These are phyloP conservation scores for Podarcis lilfordi DNA, from an alignment of 2,797 vertebrate species.

Conservation along the genomic window DNA sequence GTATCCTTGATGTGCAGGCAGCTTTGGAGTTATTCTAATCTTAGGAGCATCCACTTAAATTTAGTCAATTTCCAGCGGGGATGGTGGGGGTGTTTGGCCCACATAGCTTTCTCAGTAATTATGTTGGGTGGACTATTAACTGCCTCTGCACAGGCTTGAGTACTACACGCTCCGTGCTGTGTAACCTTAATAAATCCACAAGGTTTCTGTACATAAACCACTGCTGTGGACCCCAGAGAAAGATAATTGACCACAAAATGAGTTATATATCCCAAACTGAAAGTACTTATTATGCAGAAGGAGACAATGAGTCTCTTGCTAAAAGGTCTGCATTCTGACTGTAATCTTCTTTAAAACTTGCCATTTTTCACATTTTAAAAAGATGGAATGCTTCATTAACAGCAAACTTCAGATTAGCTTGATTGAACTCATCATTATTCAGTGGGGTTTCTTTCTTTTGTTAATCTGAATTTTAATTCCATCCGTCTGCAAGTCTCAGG, in stretches of 20 bases:
- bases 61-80: conserved; percentile 54
- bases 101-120: conserved; percentile 53
- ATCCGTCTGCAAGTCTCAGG: background rate
- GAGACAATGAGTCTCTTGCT: conserved; percentile 54
- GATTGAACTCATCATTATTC: background rate
- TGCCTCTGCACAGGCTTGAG: conserved; percentile 38
- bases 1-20: conserved; percentile 32
- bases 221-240: conserved; percentile 33
- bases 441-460: background rate
- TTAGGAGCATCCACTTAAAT: conserved; percentile 56
- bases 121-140: conserved; percentile 43
- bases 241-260: conserved; percentile 73
- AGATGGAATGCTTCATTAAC: background rate
- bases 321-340: background rate
- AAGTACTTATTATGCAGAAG: conserved; percentile 27
- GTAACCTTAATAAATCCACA: conserved; percentile 69
- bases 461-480: conserved; percentile 15
- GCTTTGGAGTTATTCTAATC: conserved; percentile 45
- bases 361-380: conserved; percentile 19
- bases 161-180: conserved; percentile 2
- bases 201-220: conserved; percentile 52
- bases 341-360: background rate
- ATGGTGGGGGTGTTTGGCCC: conserved; percentile 8
- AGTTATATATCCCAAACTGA: conserved; percentile 59
- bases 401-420: background rate